Evolutionary conservation across 2,888 invertebrate genomes (phyloP).

Genomic region (Arge pagana): DNA sequence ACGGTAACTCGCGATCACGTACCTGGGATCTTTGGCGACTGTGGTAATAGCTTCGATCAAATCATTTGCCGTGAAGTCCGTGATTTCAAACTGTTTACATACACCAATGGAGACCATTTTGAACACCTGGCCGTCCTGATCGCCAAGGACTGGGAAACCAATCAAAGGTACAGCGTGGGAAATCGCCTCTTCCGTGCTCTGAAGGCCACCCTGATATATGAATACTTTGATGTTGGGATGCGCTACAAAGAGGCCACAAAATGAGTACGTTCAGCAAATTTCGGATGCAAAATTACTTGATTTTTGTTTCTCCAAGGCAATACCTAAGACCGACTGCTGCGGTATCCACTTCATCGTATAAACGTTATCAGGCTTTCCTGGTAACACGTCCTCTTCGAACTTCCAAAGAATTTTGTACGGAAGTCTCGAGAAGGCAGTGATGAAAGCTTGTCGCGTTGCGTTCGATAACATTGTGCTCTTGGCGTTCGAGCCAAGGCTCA

Average conservation of each 20-base stretch:
- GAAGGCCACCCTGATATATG: slow-evolving; percentile 41
- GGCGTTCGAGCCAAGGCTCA: slow-evolving; percentile 60
- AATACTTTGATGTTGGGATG: slow-evolving; percentile 42
- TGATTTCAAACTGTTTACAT: slow-evolving; percentile 29
- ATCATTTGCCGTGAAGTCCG: slow-evolving; percentile 19
- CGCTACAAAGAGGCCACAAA: slow-evolving; percentile 32
- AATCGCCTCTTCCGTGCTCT: slow-evolving; percentile 42
- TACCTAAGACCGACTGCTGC: slow-evolving; percentile 56
- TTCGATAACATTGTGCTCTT: slow-evolving; percentile 56
- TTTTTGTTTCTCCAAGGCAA: no score
- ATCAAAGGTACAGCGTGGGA: slow-evolving; percentile 37
- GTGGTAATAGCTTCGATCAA: slow-evolving; percentile 28
- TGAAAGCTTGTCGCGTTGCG: slow-evolving; percentile 52
- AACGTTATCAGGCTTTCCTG: slow-evolving; percentile 56
- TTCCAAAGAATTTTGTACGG: slow-evolving; percentile 60
- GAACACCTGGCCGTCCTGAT: slow-evolving; percentile 33
- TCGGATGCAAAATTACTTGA: no score
- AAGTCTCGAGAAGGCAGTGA: slow-evolving; percentile 55
- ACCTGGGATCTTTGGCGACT: slow-evolving; percentile 32
- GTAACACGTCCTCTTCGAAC: slow-evolving; percentile 56
- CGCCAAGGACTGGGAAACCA: slow-evolving; percentile 38
- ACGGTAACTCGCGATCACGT: neutral
- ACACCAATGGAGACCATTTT: slow-evolving; percentile 31
- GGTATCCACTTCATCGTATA: slow-evolving; percentile 58
- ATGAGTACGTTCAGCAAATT: no score